These are phyloP conservation scores for Bombyx mandarina DNA, from an alignment of 1,140 invertebrate genomes.

Conservation along the genomic window DNA sequence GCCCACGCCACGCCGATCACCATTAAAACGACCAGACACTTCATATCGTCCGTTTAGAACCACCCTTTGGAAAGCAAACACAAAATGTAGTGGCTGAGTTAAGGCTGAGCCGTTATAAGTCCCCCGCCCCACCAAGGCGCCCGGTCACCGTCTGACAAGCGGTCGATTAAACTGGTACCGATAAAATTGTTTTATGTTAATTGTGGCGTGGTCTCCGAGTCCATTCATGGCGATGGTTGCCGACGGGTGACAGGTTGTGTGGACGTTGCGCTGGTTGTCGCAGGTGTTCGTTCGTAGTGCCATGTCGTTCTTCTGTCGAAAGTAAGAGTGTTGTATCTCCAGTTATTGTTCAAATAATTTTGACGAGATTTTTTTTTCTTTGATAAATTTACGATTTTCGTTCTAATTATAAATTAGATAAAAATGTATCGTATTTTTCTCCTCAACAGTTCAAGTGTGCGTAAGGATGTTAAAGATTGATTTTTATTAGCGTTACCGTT, in stretches of 20 bases:
- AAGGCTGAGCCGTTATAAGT: constrained; percentile 53
- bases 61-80: constrained; percentile 54
- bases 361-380: no score
- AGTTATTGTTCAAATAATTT: no score
- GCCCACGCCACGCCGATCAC: constrained; percentile 38
- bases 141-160: constrained; percentile 43
- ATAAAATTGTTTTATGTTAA: constrained; percentile 37
- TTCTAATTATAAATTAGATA: no score
- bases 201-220: constrained; percentile 20
- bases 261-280: not conserved
- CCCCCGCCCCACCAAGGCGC: constrained; percentile 48
- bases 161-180: constrained; percentile 42
- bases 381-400: no score
- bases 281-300: not conserved
- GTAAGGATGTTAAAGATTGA: no score
- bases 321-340: no score
- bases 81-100: constrained; percentile 51
- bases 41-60: constrained; percentile 37
- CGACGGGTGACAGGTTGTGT: not conserved
- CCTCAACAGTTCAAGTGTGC: no score
- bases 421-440: no score
- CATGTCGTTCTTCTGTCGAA: no score
- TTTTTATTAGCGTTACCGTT: no score
- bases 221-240: constrained; percentile 5
- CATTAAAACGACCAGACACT: constrained; percentile 47